Percentiles rank a stretch among this genome's conserved stretches.
These are phyloP conservation scores for Rhyacophila brunnea DNA, from an alignment of 1,140 invertebrate species.

Conservation along the genomic window DNA sequence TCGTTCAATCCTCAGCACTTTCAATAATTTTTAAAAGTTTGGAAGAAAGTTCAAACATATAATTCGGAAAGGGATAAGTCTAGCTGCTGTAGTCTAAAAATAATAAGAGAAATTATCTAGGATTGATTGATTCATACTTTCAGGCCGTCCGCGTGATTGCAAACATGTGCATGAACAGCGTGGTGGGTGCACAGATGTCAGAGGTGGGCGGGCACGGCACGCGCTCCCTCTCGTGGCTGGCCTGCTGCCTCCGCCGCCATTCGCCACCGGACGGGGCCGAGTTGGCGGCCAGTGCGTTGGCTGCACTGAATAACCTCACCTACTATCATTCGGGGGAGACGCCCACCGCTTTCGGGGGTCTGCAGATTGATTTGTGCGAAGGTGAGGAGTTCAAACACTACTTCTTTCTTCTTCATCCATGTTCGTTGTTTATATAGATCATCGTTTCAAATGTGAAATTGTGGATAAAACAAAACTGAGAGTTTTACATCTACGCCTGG, in stretches of 20 bases:
- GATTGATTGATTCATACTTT: too few relatives aligned
- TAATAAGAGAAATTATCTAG: too few relatives aligned
- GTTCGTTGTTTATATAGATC: too few relatives aligned
- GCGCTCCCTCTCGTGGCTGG: constrained; percentile 39
- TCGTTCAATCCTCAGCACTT: too few relatives aligned
- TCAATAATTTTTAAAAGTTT: too few relatives aligned
- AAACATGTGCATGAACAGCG: constrained; percentile 46
- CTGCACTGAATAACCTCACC: constrained; percentile 50
- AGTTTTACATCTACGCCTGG: too few relatives aligned
- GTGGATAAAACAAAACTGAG: too few relatives aligned
- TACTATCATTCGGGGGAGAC: constrained; percentile 46
- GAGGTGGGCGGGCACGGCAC: constrained; percentile 36
- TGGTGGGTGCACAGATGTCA: constrained; percentile 40
- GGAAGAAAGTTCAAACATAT: too few relatives aligned
- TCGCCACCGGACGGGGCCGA: constrained; percentile 40
- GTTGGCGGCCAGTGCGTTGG: constrained; percentile 44
- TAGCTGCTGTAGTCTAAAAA: too few relatives aligned
- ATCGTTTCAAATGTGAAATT: too few relatives aligned
- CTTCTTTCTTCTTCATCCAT: too few relatives aligned
- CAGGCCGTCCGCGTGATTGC: constrained; percentile 51
- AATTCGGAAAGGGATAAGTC: too few relatives aligned
- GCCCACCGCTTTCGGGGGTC: constrained; percentile 37
- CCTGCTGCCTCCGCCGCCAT: constrained; percentile 44
- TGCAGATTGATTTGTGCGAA: constrained; percentile 43
- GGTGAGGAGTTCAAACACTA: constrained; percentile 38